Evolutionary conservation across 2,888 invertebrate species (phyloP), one percentile per base, ranked within the genome.

Genomic region (Rotaria sp.): DNA sequence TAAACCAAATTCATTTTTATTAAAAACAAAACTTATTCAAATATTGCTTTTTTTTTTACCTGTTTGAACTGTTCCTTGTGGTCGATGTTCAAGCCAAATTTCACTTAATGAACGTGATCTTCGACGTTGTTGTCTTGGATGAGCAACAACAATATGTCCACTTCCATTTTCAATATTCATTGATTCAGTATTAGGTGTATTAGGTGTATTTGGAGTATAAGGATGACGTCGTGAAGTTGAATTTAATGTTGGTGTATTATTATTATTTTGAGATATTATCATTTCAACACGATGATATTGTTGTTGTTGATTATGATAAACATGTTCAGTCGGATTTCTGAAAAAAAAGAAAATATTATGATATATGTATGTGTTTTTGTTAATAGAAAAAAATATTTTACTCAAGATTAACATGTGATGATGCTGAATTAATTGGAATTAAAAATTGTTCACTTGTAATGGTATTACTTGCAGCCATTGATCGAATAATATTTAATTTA

Each of bases 71-170:
- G 84, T 86, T 35, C 84, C 74, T 30, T 93, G 93, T 0, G 96
- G 94, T 48, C 95, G 94, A 89, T 97, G 97, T 90, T 96, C 96
- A 0, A 97, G 92, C 96, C 96, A 97, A 1, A 93, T 92, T 87
- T 93, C 93, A 8, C 93, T 93, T 80, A 94, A 94, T 0, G 96
- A 96, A 85, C 94, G 93, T 0, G 96, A 96, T 45, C 96, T 93
- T 30, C 95, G 93, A 89, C 95, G 90, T 74, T 89, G 85, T 11
- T 84, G 94, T 3, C 95, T 93, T 0, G 93, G 93, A 90, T 95
- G 95, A 0, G 94, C 93, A 1, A 94, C 93, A 41, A 80, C 80
- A 26, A n/a, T n/a, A 41, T 80, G 80, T 45, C 74, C 35, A 74
- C n/a, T 45, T 2, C 75, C 15, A 45, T 75, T 21, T 26, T 41